Evolutionary conservation across 2,113 vertebrate genomes (phyloP).

Genomic region (Gobius niger): DNA sequence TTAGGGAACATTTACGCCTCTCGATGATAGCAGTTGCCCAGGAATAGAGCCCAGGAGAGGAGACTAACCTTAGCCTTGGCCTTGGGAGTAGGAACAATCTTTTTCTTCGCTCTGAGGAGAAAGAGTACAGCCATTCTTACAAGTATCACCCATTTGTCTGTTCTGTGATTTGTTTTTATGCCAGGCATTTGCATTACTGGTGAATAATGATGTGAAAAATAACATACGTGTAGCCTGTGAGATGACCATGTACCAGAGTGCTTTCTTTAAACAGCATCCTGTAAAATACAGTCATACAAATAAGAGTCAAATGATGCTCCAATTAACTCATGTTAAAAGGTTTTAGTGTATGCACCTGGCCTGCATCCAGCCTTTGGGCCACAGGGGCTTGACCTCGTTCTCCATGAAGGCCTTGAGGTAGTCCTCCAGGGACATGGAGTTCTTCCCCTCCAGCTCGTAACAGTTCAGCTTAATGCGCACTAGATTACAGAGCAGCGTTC

Average conservation of each 20-base stretch:
- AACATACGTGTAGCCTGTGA: slow-evolving; percentile 95
- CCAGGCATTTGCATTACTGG: neutral
- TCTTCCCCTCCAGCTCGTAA: slow-evolving; percentile 95
- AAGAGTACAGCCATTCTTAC: neutral
- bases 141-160: neutral
- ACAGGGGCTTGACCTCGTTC: slow-evolving; percentile 95
- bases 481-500: slow-evolving; percentile 91
- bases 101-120: slow-evolving; percentile 88
- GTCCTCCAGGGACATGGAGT: slow-evolving; percentile 90
- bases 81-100: slow-evolving; percentile 87
- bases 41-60: neutral
- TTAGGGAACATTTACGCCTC: neutral
- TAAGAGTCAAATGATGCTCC: neutral
- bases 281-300: slow-evolving; percentile 16
- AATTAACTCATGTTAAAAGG: neutral
- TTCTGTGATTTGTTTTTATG: neutral
- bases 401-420: slow-evolving; percentile 99
- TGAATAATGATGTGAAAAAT: neutral
- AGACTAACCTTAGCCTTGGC: slow-evolving; percentile 87
- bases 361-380: slow-evolving; percentile 99
- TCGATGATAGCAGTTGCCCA: neutral
- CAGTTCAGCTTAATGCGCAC: slow-evolving; percentile 95
- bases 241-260: slow-evolving; percentile 89
- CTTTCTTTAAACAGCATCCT: slow-evolving; percentile 99
- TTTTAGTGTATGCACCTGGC: slow-evolving; percentile 76